These are phyloP conservation scores for Herpetotheres cachinnans DNA, from an alignment of 2,113 vertebrate species.

Conservation along the genomic window DNA sequence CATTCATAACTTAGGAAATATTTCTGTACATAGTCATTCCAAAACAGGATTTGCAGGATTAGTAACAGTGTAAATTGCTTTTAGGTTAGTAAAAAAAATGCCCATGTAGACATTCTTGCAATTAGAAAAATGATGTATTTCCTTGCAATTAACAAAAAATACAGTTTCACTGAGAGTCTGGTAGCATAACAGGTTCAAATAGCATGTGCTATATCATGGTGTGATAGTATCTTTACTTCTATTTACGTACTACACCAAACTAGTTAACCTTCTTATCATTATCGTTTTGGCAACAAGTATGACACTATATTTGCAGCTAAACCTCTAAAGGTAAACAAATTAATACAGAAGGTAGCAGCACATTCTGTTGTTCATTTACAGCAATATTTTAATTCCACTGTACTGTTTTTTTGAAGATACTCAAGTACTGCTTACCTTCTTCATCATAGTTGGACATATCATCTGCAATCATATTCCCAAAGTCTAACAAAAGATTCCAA, in stretches of 20 bases:
- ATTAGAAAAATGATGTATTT: background rate
- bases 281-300: background rate
- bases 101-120: background rate
- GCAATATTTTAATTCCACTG: background rate
- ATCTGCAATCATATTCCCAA: constrained; percentile 94
- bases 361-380: background rate
- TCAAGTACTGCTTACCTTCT: constrained; percentile 81
- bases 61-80: background rate
- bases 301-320: background rate
- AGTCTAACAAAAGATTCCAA: constrained; percentile 95
- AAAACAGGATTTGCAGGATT: background rate
- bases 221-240: background rate
- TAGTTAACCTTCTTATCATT: background rate
- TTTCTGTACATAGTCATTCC: background rate
- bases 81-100: background rate
- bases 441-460: constrained; percentile 98
- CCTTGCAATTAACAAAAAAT: background rate
- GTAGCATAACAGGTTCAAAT: background rate
- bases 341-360: background rate
- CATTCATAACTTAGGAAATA: background rate
- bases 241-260: background rate
- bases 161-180: background rate
- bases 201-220: background rate
- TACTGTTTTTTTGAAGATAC: background rate
- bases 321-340: background rate